Evolutionary conservation across 2,797 vertebrate species (phyloP), one percentile per base, ranked within the genome.

Genomic region (Staurois parvus): DNA sequence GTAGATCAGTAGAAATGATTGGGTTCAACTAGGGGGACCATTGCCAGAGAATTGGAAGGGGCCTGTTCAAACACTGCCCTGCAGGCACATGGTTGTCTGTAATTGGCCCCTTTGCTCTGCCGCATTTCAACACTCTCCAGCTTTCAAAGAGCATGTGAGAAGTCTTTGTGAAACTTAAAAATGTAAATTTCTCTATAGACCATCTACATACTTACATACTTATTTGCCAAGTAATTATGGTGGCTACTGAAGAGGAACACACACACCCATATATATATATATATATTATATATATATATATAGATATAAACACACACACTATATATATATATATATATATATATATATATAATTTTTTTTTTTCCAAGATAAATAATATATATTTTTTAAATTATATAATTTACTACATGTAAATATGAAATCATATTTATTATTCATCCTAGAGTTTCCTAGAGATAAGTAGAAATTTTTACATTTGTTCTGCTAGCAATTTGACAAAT

Each of bases 91-190:
- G n/a, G 9, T 29, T 13, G n/a, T 6, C 29, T 37, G 34, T 87
- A 87, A 83, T 87, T 87, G 81, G 76, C 75, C 76, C 80, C 80
- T 83, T 73, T 87, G 75, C 85, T 72, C 80, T 78, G 75, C 74
- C 85, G 24, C 80, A 42, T 87, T 87, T 87, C 85, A 86, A 86
- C 85, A 86, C 85, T 32, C 81, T 59, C 42, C 78, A 28, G 45
- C 75, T 79, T 83, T 83, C 76, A 87, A 87, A 56, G 80, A 72
- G 64, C 42, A 78, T 83, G 78, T 86, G 45, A 83, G 75, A 83
- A 42, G 76, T 56, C 80, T 83, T 83, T 87, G 76, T 83, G 81
- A 83, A 72, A 79, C 72, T 37, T 10, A 37, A 6, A 37, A 37
- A 83, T 79, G 68, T 79, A 79, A 66, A 79, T 73, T 68, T 86